Evolutionary conservation across 1,140 invertebrate species (phyloP).

Genomic region (Eumaeus atala): DNA sequence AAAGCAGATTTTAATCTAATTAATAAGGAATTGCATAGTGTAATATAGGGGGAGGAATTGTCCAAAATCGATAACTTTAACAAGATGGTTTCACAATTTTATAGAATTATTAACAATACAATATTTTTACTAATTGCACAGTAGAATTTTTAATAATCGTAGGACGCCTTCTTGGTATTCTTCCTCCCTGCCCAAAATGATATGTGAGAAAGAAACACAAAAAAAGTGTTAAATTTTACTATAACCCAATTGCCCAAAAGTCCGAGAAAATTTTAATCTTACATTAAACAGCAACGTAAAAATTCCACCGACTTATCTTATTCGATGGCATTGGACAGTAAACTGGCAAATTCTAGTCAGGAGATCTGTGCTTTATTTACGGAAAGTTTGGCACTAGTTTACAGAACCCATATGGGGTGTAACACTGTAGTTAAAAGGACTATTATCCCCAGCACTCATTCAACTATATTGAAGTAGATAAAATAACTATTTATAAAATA

Average conservation of each 20-base stretch:
- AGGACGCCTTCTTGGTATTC: too few relatives aligned
- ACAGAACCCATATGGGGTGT: neutral
- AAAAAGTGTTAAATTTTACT: neutral
- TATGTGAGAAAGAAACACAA: neutral
- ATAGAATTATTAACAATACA: too few relatives aligned
- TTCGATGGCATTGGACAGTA: neutral
- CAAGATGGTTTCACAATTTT: too few relatives aligned
- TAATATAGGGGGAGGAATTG: too few relatives aligned
- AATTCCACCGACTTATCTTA: neutral
- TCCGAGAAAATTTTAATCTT: neutral
- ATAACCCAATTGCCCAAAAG: neutral
- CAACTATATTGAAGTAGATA: neutral
- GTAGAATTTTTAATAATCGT: too few relatives aligned
- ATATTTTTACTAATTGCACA: too few relatives aligned
- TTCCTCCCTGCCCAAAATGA: too few relatives aligned
- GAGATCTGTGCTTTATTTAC: conserved; percentile 3
- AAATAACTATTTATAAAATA: neutral
- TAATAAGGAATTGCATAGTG: too few relatives aligned
- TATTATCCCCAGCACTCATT: neutral
- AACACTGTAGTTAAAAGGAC: neutral
- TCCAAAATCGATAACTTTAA: too few relatives aligned
- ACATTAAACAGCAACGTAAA: too few relatives aligned
- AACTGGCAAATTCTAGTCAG: neutral
- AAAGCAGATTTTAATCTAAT: too few relatives aligned
- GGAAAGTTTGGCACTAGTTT: neutral